These are phyloP conservation scores for Nicator chloris DNA, from an alignment of 2,113 vertebrate species.

Conservation along the genomic window DNA sequence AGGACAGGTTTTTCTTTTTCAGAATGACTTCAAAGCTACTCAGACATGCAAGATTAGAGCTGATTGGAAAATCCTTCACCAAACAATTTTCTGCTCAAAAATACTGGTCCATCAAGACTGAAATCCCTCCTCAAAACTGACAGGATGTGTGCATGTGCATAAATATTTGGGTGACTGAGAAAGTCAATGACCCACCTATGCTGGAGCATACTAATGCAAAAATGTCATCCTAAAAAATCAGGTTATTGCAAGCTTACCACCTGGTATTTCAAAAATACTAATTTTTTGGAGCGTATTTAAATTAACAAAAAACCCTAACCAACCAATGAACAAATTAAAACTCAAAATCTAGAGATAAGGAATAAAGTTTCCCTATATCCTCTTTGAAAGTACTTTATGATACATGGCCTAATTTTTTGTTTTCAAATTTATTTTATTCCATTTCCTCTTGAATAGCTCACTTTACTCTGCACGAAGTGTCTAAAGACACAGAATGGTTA, in stretches of 20 bases:
- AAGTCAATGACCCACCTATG: neutral
- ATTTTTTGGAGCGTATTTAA: neutral
- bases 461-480: neutral
- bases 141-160: neutral
- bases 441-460: neutral
- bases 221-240: neutral
- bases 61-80: neutral
- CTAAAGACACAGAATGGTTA: neutral
- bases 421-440: neutral
- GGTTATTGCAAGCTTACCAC: neutral
- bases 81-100: constrained; percentile 16
- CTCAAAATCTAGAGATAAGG: neutral
- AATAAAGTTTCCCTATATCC: neutral
- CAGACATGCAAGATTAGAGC: neutral
- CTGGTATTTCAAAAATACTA: neutral
- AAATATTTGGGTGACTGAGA: neutral
- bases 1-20: neutral
- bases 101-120: neutral
- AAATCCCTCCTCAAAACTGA: neutral
- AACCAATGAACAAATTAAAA: neutral
- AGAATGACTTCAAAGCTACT: neutral
- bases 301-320: neutral
- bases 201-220: neutral
- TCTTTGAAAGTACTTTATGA: neutral
- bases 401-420: neutral